Percentiles rank a stretch among this genome's conserved stretches.
Evolutionary conservation across 1,140 invertebrate genomes (phyloP).

Genomic region (Aphelinus atriplicis): DNA sequence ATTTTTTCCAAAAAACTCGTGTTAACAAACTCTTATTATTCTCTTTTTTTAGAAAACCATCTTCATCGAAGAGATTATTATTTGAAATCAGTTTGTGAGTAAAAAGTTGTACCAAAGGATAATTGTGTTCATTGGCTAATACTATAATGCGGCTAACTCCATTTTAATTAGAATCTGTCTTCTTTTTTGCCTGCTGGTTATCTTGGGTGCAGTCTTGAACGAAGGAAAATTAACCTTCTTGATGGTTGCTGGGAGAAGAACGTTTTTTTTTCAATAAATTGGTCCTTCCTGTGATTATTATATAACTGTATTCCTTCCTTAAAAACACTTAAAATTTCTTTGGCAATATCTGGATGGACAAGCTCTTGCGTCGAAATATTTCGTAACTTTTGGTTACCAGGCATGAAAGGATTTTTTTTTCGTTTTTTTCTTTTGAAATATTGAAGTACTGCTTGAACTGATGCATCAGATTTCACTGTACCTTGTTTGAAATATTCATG

Average conservation of each 20-base stretch:
- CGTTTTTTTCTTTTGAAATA: not conserved
- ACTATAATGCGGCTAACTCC: slow-evolving; percentile 4
- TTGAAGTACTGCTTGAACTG: not conserved
- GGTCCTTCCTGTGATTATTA: not conserved
- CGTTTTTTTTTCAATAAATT: not conserved
- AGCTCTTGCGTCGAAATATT: not conserved
- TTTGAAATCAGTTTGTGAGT: not conserved
- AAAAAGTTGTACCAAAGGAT: slow-evolving; percentile 3
- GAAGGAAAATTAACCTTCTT: not conserved
- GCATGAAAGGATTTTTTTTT: slow-evolving; percentile 1
- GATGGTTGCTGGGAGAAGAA: not conserved
- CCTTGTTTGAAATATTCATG: slow-evolving; percentile 5
- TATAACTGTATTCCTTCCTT: not conserved
- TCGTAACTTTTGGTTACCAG: not conserved
- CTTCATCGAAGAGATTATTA: slow-evolving; percentile 10
- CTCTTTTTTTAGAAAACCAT: slow-evolving; percentile 20
- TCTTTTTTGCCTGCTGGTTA: not conserved
- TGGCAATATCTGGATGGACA: not conserved
- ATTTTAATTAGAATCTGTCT: not conserved
- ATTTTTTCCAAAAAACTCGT: not conserved
- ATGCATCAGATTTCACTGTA: not conserved
- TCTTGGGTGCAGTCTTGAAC: not conserved
- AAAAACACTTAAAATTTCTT: slow-evolving; percentile 15
- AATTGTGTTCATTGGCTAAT: not conserved
- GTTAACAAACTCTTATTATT: slow-evolving; percentile 6